Percentiles rank a stretch among this genome's conserved stretches.
phyloP scores from a whole-genome alignment of 2,797 vertebrate genomes.

The Anguilla anguilla region DNA sequence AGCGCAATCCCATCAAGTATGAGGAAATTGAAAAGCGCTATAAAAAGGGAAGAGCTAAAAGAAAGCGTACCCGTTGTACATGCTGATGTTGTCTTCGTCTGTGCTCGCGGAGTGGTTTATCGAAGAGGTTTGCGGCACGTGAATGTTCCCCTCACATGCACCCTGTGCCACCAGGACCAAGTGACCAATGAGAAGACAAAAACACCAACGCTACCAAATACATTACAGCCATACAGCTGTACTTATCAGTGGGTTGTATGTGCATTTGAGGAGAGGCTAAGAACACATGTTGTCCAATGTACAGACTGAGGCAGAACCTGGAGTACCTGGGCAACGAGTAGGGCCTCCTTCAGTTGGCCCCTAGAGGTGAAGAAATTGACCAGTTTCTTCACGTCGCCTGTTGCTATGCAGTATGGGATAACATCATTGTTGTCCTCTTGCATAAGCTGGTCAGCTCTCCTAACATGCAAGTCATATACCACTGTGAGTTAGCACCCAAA shows the following conservation, averaged over 20 bases:
- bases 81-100: conserved; percentile 75
- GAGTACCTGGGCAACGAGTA: conserved; percentile 70
- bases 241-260: not conserved
- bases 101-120: conserved; percentile 62
- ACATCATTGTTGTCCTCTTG: conserved; percentile 90
- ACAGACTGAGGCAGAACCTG: not conserved
- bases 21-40: not conserved
- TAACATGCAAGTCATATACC: conserved; percentile 48
- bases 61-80: conserved; percentile 78
- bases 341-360: conserved; percentile 89
- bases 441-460: conserved; percentile 92
- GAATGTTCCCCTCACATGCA: conserved; percentile 92
- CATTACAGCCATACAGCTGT: not conserved
- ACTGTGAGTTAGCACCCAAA: not conserved
- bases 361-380: conserved; percentile 88
- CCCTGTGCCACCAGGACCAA: conserved; percentile 69
- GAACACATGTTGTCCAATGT: not conserved
- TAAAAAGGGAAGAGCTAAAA: not conserved
- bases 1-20: not conserved
- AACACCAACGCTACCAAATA: conserved; percentile 14
- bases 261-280: not conserved
- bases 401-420: conserved; percentile 91
- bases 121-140: conserved; percentile 64
- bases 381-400: conserved; percentile 86
- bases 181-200: not conserved